phyloP scores from a whole-genome alignment of 2,888 invertebrate genomes.

The Acrocyrtus sp. region DNA sequence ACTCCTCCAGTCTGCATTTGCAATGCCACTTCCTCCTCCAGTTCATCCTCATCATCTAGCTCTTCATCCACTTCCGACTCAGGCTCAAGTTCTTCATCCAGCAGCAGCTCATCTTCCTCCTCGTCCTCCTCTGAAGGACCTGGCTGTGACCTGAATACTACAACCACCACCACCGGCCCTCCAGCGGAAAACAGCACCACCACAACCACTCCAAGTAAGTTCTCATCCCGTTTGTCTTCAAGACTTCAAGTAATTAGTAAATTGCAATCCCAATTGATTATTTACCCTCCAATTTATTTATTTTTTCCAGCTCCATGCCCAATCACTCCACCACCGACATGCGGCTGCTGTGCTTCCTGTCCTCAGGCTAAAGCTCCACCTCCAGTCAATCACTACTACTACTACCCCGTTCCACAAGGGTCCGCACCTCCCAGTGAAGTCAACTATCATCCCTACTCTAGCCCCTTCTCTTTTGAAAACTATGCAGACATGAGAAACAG shows the following conservation, averaged over 20 bases:
- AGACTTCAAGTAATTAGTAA: too few relatives aligned
- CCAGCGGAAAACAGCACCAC: background rate
- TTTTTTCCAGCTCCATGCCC: background rate
- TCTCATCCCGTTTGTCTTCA: too few relatives aligned
- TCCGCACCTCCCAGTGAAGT: constrained; percentile 21
- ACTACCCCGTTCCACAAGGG: constrained; percentile 16
- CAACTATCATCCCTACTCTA: constrained; percentile 21
- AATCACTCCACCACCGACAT: constrained; percentile 3
- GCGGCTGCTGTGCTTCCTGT: constrained; percentile 22
- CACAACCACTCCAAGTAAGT: background rate
- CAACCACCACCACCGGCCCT: background rate
- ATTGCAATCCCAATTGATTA: background rate
- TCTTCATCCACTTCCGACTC: too few relatives aligned
- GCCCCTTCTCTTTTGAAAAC: constrained; percentile 4
- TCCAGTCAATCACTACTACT: constrained; percentile 12
- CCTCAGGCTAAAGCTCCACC: background rate
- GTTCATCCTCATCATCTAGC: constrained; percentile 5
- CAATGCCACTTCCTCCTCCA: background rate
- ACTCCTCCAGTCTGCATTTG: too few relatives aligned
- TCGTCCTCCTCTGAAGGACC: too few relatives aligned
- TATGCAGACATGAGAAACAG: constrained; percentile 7
- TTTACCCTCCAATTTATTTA: background rate
- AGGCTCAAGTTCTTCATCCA: too few relatives aligned
- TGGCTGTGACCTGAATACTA: too few relatives aligned
- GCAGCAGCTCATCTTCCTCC: background rate